A percentile compares a stretch with the other conserved stretches of the same genome.
phyloP scores from a whole-genome alignment of 2,113 vertebrate species.

The Poeciliopsis occidentalis region DNA sequence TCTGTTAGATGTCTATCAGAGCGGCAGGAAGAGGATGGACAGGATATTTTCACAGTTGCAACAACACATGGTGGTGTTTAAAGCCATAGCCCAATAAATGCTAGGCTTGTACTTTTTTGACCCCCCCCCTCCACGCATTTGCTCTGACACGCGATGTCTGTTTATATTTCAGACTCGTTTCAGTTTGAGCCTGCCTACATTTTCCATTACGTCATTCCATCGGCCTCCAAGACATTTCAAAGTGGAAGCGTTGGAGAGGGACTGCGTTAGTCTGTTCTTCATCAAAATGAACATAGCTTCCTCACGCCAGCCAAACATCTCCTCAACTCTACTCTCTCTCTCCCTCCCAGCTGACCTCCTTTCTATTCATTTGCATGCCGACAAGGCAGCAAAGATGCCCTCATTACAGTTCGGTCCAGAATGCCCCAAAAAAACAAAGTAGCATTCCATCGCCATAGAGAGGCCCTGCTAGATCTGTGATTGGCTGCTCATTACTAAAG shows the following conservation, averaged over 20 bases:
- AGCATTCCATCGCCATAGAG: slow-evolving; percentile 80
- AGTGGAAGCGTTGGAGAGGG: slow-evolving; percentile 4
- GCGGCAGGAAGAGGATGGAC: slow-evolving; percentile 54
- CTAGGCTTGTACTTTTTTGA: slow-evolving; percentile 41
- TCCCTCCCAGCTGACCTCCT: slow-evolving; percentile 32
- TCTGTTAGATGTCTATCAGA: slow-evolving; percentile 41
- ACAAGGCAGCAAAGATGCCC: slow-evolving; percentile 53
- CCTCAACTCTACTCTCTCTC: neutral
- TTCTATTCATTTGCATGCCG: slow-evolving; percentile 53
- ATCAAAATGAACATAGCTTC: slow-evolving; percentile 51
- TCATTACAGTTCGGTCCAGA: slow-evolving; percentile 68
- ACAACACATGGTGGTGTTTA: slow-evolving; percentile 73
- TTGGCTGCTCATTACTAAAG: slow-evolving; percentile 69
- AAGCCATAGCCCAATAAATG: slow-evolving; percentile 64
- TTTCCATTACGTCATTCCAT: slow-evolving; percentile 64
- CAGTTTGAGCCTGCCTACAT: slow-evolving; percentile 48
- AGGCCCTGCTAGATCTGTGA: slow-evolving; percentile 54
- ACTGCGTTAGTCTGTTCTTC: neutral
- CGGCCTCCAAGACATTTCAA: slow-evolving; percentile 28
- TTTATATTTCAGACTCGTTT: slow-evolving; percentile 63
- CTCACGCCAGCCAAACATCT: slow-evolving; percentile 34
- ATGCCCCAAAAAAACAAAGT: slow-evolving; percentile 57
- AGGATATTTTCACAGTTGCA: slow-evolving; percentile 72
- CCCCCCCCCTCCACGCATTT: slow-evolving; percentile 30
- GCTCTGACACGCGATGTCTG: slow-evolving; percentile 56